These are phyloP conservation scores for Bombus turneri DNA, from an alignment of 1,140 invertebrate species.

Conservation along the genomic window DNA sequence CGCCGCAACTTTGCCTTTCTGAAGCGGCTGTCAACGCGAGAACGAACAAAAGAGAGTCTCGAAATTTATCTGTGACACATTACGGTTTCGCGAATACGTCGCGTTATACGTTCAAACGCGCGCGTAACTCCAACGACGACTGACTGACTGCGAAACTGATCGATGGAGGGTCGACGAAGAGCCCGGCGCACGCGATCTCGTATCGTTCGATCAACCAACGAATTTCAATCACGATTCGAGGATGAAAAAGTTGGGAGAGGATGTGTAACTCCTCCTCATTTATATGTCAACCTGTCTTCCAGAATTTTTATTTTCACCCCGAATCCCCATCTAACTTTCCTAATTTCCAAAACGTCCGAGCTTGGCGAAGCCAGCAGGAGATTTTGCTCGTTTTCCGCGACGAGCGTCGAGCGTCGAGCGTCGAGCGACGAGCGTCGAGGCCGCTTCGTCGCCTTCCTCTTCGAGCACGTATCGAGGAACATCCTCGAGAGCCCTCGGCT, in stretches of 20 bases:
- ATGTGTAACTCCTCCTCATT: neutral
- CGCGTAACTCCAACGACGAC: neutral
- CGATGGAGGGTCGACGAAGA: neutral
- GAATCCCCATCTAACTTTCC: slow-evolving; percentile 38
- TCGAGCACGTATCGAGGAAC: slow-evolving; percentile 34
- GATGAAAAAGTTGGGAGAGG: neutral
- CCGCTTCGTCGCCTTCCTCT: slow-evolving; percentile 35
- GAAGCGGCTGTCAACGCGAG: neutral
- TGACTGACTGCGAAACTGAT: neutral
- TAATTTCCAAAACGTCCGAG: slow-evolving; percentile 44
- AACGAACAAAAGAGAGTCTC: neutral
- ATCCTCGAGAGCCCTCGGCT: slow-evolving; percentile 47
- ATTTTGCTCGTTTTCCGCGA: slow-evolving; percentile 21
- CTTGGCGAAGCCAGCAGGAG: too few relatives aligned
- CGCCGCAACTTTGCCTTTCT: neutral
- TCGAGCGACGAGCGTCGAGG: neutral
- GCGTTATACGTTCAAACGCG: neutral
- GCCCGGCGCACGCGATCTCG: neutral
- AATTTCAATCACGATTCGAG: neutral
- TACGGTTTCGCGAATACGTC: neutral
- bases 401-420: neutral
- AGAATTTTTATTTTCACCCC: slow-evolving; percentile 23
- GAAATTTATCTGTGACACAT: neutral
- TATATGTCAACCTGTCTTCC: neutral
- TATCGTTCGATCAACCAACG: neutral